Conservation (phyloP, 2,888 invertebrate genomes). For the Eupithecia insigniata region DNA sequence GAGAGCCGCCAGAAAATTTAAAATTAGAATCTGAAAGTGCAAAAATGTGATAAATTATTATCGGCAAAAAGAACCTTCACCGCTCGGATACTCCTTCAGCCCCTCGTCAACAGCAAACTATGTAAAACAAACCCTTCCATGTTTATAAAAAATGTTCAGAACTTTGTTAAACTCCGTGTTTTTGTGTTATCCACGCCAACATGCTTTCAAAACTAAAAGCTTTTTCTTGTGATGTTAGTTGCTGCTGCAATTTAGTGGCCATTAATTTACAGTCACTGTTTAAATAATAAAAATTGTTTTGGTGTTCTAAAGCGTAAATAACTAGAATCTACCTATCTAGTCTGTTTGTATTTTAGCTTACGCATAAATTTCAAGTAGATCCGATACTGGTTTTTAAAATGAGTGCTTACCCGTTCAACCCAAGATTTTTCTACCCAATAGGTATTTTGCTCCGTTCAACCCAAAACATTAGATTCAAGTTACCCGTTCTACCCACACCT, state of each 20-base stretch:
- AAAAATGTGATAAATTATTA: neutral
- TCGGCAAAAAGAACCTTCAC: neutral
- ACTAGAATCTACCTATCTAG: neutral
- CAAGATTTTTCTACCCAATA: no score
- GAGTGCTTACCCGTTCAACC: no score
- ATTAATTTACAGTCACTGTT: conserved; percentile 19
- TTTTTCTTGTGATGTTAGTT: conserved; percentile 28
- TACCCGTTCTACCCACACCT: no score
- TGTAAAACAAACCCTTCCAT: neutral
- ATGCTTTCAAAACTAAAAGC: conserved; percentile 31
- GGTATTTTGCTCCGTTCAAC: no score
- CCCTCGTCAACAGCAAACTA: neutral
- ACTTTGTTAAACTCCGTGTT: neutral
- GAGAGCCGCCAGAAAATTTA: neutral
- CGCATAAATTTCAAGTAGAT: neutral
- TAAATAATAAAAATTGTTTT: conserved; percentile 22
- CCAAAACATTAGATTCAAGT: no score
- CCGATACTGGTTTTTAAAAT: neutral
- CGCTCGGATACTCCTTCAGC: neutral
- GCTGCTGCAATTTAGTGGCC: conserved; percentile 24
- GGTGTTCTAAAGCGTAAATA: conserved; percentile 1
- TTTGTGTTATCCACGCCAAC: conserved; percentile 13
- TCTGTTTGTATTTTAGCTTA: neutral
- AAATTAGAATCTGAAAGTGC: neutral
- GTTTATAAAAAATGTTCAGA: neutral